These are phyloP conservation scores for Apogon talboti DNA, from an alignment of 2,797 vertebrate species.

Conservation along the genomic window DNA sequence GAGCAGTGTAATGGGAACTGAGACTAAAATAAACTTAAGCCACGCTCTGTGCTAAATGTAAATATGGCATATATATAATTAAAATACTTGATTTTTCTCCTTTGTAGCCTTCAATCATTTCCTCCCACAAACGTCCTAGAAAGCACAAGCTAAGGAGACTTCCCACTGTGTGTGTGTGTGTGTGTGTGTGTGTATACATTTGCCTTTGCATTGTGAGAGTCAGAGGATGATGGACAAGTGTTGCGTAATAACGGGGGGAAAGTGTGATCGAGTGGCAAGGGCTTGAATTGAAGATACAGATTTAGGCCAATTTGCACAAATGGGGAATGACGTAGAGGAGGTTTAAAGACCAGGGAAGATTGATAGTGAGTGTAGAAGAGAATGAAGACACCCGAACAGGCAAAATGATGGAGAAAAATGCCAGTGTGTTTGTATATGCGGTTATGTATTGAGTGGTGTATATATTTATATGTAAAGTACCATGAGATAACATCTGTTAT, in stretches of 20 bases:
- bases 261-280: conserved; percentile 25
- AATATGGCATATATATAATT: conserved; percentile 2
- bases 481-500: too few relatives aligned
- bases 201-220: conserved; percentile 30
- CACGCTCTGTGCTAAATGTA: conserved; percentile 10
- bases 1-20: conserved; percentile 22
- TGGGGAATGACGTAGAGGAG: conserved; percentile 16
- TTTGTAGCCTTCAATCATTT: conserved; percentile 3
- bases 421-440: not conserved
- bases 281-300: conserved; percentile 20
- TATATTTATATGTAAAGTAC: too few relatives aligned
- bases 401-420: conserved; percentile 2
- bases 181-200: conserved; percentile 1
- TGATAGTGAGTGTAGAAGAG: not conserved
- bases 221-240: conserved; percentile 28
- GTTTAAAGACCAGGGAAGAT: not conserved
- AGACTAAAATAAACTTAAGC: conserved; percentile 14
- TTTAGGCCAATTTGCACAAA: conserved; percentile 17
- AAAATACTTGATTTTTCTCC: conserved; percentile 3
- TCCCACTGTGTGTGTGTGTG: not conserved
- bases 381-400: conserved; percentile 8
- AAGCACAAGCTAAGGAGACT: conserved; percentile 3
- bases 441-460: not conserved
- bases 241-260: conserved; percentile 38
- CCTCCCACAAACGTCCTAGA: conserved; percentile 8